These are phyloP conservation scores for Actenoides lindsayi DNA, from an alignment of 2,113 vertebrate genomes.

Conservation along the genomic window DNA sequence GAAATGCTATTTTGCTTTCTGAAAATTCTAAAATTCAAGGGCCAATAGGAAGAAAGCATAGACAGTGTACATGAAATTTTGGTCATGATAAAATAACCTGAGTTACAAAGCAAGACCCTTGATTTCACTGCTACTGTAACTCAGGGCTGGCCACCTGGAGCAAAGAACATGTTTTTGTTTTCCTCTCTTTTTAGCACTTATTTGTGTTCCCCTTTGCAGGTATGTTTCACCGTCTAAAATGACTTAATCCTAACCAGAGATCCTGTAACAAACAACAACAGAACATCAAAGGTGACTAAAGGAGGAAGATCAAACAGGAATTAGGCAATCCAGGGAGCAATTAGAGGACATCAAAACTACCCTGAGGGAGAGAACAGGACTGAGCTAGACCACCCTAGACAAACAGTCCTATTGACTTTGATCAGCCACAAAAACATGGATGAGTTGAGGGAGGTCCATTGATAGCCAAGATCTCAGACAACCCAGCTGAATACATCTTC, in stretches of 20 bases:
- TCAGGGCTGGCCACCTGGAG: not conserved
- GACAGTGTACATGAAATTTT: not conserved
- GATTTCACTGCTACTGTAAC: not conserved
- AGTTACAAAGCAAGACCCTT: not conserved
- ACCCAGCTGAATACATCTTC: not conserved
- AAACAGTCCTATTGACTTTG: not conserved
- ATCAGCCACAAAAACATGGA: not conserved
- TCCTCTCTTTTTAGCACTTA: not conserved
- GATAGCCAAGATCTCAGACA: not conserved
- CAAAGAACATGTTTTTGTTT: not conserved
- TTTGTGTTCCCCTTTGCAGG: not conserved
- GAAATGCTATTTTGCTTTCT: not conserved
- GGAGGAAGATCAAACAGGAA: conserved; percentile 12
- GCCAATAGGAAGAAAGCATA: not conserved
- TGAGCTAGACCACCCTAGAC: not conserved
- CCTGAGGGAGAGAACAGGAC: not conserved
- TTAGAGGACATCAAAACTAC: conserved; percentile 26
- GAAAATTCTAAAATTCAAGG: not conserved
- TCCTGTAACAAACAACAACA: conserved; percentile 14
- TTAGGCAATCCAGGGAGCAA: conserved; percentile 17
- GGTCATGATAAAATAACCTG: not conserved
- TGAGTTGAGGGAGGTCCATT: not conserved
- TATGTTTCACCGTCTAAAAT: not conserved
- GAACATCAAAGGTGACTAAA: conserved; percentile 47
- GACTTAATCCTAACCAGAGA: not conserved